Conservation (phyloP, 2,888 invertebrate genomes). For the Bombylius discolor region DNA sequence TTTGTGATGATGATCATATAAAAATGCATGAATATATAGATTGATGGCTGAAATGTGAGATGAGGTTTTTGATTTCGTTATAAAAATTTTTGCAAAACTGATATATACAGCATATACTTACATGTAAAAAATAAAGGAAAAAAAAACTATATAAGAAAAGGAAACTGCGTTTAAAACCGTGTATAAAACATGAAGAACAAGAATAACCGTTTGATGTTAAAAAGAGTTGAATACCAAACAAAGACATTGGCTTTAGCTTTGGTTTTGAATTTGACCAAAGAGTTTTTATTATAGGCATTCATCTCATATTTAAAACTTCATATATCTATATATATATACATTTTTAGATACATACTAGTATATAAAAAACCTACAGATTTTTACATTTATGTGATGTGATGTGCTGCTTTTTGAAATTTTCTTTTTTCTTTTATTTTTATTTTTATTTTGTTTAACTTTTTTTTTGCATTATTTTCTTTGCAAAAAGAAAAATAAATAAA, state of each 20-base stretch:
- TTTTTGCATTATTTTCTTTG: too few species aligned
- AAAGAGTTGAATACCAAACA: background rate
- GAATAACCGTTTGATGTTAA: conserved; percentile 6
- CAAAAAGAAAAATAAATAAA: too few species aligned
- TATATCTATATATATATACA: too few species aligned
- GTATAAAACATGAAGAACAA: conserved; percentile 4
- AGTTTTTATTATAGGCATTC: too few species aligned
- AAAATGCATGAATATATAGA: conserved; percentile 5
- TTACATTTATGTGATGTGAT: too few species aligned
- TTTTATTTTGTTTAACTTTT: too few species aligned
- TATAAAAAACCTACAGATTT: too few species aligned
- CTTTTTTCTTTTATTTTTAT: too few species aligned
- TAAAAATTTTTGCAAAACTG: background rate
- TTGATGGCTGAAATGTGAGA: conserved; percentile 7
- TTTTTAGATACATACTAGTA: too few species aligned
- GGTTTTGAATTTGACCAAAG: background rate
- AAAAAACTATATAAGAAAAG: background rate
- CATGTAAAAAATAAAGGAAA: background rate
- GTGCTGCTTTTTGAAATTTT: too few species aligned
- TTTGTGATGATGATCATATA: conserved; percentile 3
- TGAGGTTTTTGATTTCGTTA: conserved; percentile 6
- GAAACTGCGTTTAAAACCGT: background rate
- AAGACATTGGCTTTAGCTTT: conserved; percentile 3
- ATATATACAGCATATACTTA: background rate
- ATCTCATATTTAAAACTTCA: too few species aligned